Base-by-base conservation (phyloP, 2,797 vertebrate genomes). In the Dallia pectoralis region DNA sequence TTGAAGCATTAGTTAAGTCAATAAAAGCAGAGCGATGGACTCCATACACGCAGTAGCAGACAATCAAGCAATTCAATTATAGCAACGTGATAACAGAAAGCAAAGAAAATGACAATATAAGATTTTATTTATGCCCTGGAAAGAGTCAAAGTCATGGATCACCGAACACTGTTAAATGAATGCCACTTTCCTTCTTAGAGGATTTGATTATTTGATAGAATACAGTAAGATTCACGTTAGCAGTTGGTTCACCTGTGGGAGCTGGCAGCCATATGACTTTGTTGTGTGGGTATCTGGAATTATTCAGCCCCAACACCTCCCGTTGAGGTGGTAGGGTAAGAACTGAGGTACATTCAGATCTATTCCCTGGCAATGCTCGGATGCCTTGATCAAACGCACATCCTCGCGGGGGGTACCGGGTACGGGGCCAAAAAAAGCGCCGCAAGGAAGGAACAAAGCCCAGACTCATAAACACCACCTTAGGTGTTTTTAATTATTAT, bases 251-350 rank as follows among this genome's bases (percentile, higher is more conserved):
- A 59, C 29, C 16, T 19, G 22, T 63, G 62, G 62, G 62, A 15
- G 22, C 51, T 30, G 47, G 51, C 29, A 30, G 12, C 27, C 67
- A 69, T 15, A 7, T 69, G 27, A 32, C 18, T 27, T 69, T 63
- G 47, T 27, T 69, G 67, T 29, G 44, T 51, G 30, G 19, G 67
- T 49, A 25, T 51, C 16, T 69, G 47, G 14, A 25, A 29, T 48
- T 47, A 29, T 68, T 51, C 67, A 48, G 67, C 47, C 67, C 19
- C 64, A 66, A 33, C 64, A 36, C 67, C 51, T 16, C 47, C 67
- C 67, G 0, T 25, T 48, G 44, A 29, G 67, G 67, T 69, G 32
- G 51, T 47, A 51, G 67, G 18, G 47, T 51, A 48, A 69, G 48
- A 69, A 51, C 19, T 69, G 67, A 49, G 22, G 4, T 51, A 30